Evolutionary conservation across 2,888 invertebrate species (phyloP), one percentile per base, ranked within the genome.

Genomic region (Drosophila melanosoma): DNA sequence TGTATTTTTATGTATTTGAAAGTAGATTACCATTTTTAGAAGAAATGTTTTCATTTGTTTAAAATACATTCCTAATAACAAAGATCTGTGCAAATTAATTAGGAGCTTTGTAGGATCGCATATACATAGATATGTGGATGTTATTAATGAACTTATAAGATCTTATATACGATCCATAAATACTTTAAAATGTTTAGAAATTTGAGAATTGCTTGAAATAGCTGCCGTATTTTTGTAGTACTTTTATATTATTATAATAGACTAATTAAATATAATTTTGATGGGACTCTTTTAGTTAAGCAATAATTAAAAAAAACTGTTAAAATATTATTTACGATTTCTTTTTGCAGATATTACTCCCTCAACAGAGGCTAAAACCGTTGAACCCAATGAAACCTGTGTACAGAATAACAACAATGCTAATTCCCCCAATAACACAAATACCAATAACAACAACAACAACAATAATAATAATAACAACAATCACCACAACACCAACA

Each of bases 351-450:
- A 89, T 84, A 90, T 85, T 81, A 88, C 87, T 81, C 74, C 87
- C 76, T 86, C 83, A 81, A 89, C 82, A 83, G 83, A 89, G 83
- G 83, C 87, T 87, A 87, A 79, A 76, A 75, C 81, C 78, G 86
- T 87, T 83, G 87, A 90, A 87, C 81, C 83, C 83, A 76, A 81
- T 80, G 78, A 87, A 84, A 82, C 88, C 90, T 85, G 83, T 88
- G 86, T 83, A 85, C 84, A 85, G 74, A 89, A 82, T 68, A 90
- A 81, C 76, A 82, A 74, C 68, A 76, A 74, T 70, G 63, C 66
- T 51, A 81, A 78, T 71, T 79, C 76, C 75, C 76, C 76, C 38
- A 79, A 72, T 66, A 82, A 76, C 57, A 81, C 53, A 71, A 83
- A 70, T 60, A 89, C 64, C 66, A 74, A 71, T 62, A 61, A 69